A percentile compares a stretch with the other conserved stretches of the same genome.
These are phyloP conservation scores for Carterocephalus palaemon DNA, from an alignment of 2,888 invertebrate species.

Conservation along the genomic window DNA sequence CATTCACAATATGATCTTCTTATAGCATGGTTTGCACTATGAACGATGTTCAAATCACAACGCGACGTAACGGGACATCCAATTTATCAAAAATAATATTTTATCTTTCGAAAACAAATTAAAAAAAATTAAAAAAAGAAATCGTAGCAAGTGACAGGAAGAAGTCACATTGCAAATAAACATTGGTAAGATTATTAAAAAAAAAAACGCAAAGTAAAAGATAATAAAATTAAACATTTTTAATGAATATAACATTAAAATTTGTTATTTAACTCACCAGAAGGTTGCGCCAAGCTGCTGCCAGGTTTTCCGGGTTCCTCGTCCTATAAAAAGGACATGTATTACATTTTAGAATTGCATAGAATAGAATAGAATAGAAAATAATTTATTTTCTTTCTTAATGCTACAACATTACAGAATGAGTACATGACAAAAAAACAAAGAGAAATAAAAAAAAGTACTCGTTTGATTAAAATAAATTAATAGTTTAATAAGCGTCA, in stretches of 20 bases:
- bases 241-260: not conserved
- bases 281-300: conserved; percentile 64
- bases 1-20: conserved; percentile 73
- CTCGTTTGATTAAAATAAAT: no score
- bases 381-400: no score
- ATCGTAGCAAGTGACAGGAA: conserved; percentile 60
- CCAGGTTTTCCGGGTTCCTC: conserved; percentile 72
- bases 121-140: conserved; percentile 29
- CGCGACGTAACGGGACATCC: conserved; percentile 17
- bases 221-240: conserved; percentile 6
- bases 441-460: no score
- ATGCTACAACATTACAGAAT: not conserved
- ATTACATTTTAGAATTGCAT: not conserved
- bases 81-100: conserved; percentile 22
- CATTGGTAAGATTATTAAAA: conserved; percentile 49
- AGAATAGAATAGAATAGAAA: no score
- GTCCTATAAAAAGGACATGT: conserved; percentile 53
- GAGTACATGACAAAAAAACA: no score
- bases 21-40: conserved; percentile 35
- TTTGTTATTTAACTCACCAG: conserved; percentile 55
- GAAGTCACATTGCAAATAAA: conserved; percentile 75
- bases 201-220: conserved; percentile 34
- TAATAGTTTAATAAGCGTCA: no score
- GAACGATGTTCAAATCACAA: conserved; percentile 31
- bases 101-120: conserved; percentile 7